Evolutionary conservation across 2,797 vertebrate genomes (phyloP).

Genomic region (Dicrostonyx torquatus): DNA sequence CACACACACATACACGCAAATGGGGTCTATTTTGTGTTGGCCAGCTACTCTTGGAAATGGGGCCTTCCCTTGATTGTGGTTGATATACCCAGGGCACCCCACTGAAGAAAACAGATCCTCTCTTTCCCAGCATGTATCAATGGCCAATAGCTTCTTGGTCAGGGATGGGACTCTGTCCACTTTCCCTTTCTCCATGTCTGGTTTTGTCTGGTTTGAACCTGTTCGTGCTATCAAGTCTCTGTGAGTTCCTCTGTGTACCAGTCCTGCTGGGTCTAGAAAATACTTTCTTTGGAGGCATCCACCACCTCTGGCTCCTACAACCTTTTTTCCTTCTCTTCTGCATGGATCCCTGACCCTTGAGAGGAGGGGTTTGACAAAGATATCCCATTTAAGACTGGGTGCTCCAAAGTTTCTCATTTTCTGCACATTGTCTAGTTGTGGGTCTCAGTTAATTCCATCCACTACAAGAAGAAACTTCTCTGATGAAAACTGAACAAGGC

Average conservation of each 20-base stretch:
- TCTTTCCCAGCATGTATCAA: not conserved
- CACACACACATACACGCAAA: not conserved
- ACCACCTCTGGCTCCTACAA: not conserved
- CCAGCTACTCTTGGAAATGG: too few species aligned
- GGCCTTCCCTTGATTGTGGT: not conserved
- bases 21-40: not conserved
- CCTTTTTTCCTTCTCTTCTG: not conserved
- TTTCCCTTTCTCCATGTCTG: not conserved
- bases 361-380: not conserved
- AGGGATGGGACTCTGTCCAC: not conserved
- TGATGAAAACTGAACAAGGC: not conserved
- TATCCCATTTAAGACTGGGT: not conserved
- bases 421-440: not conserved
- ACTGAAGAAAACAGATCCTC: not conserved
- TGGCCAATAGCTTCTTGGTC: too few species aligned
- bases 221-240: not conserved
- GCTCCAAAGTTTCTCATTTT: too few species aligned
- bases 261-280: not conserved
- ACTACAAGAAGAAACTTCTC: not conserved
- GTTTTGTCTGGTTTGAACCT: not conserved
- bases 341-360: not conserved
- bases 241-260: not conserved
- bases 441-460: not conserved
- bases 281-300: not conserved
- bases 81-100: not conserved